These are phyloP conservation scores for Bembecia ichneumoniformis DNA, from an alignment of 2,888 invertebrate species.

Conservation along the genomic window DNA sequence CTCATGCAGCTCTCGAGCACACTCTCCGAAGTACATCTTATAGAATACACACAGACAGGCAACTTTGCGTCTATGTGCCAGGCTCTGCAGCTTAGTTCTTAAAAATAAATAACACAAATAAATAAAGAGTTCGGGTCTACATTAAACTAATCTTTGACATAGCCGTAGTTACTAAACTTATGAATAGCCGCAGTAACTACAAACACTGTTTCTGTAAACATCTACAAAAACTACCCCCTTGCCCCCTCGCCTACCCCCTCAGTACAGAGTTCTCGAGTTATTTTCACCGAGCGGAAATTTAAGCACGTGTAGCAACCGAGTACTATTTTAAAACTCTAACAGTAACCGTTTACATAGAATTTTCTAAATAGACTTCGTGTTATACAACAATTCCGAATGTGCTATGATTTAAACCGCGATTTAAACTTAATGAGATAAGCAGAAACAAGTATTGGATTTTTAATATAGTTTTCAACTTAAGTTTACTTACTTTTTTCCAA, in stretches of 20 bases:
- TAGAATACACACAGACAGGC: no score
- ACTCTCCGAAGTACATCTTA: no score
- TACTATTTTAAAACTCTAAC: not conserved
- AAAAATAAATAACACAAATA: no score
- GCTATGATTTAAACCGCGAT: no score
- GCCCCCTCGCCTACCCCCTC: not conserved
- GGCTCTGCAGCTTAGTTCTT: no score
- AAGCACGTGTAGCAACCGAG: constrained; percentile 17
- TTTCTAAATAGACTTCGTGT: not conserved
- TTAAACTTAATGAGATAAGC: no score
- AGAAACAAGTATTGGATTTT: no score
- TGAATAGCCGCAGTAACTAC: not conserved
- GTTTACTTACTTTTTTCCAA: no score
- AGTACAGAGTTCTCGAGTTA: constrained; percentile 11
- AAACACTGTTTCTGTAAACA: constrained; percentile 19
- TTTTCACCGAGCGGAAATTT: constrained; percentile 33
- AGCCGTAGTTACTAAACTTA: not conserved
- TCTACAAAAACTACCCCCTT: constrained; percentile 25
- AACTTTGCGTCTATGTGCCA: no score
- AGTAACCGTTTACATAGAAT: not conserved
- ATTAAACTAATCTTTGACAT: not conserved
- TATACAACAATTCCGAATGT: not conserved
- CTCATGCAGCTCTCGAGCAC: no score
- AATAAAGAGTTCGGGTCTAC: not conserved
- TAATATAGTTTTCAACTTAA: no score